A percentile compares a stretch with the other conserved stretches of the same genome.
These are phyloP conservation scores for Arge pagana DNA, from an alignment of 2,888 invertebrate species.

Conservation along the genomic window DNA sequence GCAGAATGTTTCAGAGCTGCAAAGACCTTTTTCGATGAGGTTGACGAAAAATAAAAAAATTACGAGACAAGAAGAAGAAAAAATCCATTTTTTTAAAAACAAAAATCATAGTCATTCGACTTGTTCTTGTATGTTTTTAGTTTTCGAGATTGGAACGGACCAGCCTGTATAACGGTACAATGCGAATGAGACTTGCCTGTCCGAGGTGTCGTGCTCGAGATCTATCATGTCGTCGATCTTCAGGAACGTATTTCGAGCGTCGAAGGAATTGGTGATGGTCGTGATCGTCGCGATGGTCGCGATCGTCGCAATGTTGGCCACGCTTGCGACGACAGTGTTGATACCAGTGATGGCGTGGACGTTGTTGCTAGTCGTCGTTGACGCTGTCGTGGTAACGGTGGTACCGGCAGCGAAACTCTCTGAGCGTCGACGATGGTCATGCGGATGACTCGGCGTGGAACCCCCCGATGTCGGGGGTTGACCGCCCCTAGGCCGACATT, in stretches of 20 bases:
- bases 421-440: slow-evolving; percentile 45
- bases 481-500: slow-evolving; percentile 58
- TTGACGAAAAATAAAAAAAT: no score
- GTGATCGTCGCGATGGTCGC: slow-evolving; percentile 32
- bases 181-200: slow-evolving; percentile 50
- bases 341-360: slow-evolving; percentile 26
- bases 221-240: slow-evolving; percentile 50
- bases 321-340: not conserved
- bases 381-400: slow-evolving; percentile 37
- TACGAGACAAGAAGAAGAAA: no score
- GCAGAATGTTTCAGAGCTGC: no score
- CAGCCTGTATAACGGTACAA: no score
- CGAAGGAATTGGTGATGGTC: not conserved
- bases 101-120: no score
- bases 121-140: no score
- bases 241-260: not conserved
- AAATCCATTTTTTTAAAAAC: no score
- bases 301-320: slow-evolving; percentile 25
- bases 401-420: slow-evolving; percentile 33
- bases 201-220: slow-evolving; percentile 54
- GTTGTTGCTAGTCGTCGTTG: slow-evolving; percentile 27
- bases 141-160: no score
- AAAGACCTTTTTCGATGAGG: no score
- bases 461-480: slow-evolving; percentile 51
- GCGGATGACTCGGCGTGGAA: slow-evolving; percentile 48